These are phyloP conservation scores for Danio albolineatus DNA, from an alignment of 2,797 vertebrate genomes.

Conservation along the genomic window DNA sequence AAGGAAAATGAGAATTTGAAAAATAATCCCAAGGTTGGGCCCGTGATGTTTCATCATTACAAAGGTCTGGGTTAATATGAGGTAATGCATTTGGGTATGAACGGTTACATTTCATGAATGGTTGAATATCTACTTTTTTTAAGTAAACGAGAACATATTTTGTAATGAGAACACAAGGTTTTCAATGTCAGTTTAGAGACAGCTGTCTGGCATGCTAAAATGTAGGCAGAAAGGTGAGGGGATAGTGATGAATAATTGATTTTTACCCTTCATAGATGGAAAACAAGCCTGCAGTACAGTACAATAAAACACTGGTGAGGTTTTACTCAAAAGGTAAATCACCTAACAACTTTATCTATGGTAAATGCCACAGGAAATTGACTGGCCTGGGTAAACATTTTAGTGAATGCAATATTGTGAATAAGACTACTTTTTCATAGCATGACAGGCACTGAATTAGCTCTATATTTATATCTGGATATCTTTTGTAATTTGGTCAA, in stretches of 20 bases:
- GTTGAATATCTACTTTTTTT: not conserved
- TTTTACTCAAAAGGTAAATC: not conserved
- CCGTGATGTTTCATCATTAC: not conserved
- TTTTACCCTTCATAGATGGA: not conserved
- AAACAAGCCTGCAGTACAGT: not conserved
- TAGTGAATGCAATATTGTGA: not conserved
- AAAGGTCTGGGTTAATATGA: not conserved
- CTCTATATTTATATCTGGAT: not conserved
- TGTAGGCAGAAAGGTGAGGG: not conserved
- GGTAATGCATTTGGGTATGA: conserved; percentile 3
- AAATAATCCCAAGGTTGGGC: conserved; percentile 20
- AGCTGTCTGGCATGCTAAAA: not conserved
- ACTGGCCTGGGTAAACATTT: not conserved
- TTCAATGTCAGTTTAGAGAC: not conserved
- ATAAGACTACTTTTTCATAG: too few species aligned
- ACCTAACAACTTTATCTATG: not conserved
- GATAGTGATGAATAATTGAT: not conserved
- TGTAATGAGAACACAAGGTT: not conserved
- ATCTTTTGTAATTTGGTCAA: not conserved
- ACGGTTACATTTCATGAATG: not conserved
- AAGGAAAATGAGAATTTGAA: conserved; percentile 38
- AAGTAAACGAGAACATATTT: not conserved
- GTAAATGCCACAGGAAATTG: not conserved
- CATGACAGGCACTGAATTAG: too few species aligned
- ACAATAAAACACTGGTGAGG: not conserved